Evolutionary conservation across 2,888 invertebrate species (phyloP).

Genomic region (Encarsia formosa): DNA sequence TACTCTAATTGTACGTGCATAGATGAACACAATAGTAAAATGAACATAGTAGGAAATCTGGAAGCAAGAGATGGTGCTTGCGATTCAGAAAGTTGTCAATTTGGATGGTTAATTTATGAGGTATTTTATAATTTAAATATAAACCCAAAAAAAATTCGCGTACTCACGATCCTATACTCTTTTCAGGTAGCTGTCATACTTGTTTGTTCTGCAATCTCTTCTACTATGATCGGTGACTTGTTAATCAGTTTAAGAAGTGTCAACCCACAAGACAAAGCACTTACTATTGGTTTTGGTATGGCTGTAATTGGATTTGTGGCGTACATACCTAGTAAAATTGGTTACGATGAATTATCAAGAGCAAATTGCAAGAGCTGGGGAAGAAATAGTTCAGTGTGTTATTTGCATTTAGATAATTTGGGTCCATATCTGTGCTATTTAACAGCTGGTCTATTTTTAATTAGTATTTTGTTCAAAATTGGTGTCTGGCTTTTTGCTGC

Average conservation of each 20-base stretch:
- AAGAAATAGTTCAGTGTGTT: slow-evolving; percentile 47
- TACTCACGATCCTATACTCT: neutral
- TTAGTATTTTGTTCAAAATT: slow-evolving; percentile 51
- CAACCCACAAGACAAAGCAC: slow-evolving; percentile 59
- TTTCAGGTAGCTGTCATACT: slow-evolving; percentile 50
- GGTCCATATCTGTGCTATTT: slow-evolving; percentile 54
- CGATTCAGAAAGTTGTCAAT: slow-evolving; percentile 52
- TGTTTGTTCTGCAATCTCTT: slow-evolving; percentile 49
- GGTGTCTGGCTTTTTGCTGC: slow-evolving; percentile 52
- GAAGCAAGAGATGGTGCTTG: slow-evolving; percentile 58
- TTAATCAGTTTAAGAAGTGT: slow-evolving; percentile 58
- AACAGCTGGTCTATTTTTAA: slow-evolving; percentile 50
- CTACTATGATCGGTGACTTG: slow-evolving; percentile 53
- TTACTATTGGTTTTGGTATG: slow-evolving; percentile 59
- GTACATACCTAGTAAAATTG: slow-evolving; percentile 61
- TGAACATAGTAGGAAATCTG: slow-evolving; percentile 33
- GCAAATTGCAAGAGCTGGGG: slow-evolving; percentile 54
- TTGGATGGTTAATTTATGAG: slow-evolving; percentile 54
- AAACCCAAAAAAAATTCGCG: neutral
- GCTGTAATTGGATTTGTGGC: slow-evolving; percentile 56
- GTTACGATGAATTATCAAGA: slow-evolving; percentile 59
- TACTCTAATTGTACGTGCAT: slow-evolving; percentile 57
- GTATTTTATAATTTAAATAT: slow-evolving; percentile 30
- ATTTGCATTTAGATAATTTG: slow-evolving; percentile 52
- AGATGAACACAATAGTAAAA: no score